These are phyloP conservation scores for Anarrhichthys ocellatus DNA, from an alignment of 2,113 vertebrate genomes.

Conservation along the genomic window DNA sequence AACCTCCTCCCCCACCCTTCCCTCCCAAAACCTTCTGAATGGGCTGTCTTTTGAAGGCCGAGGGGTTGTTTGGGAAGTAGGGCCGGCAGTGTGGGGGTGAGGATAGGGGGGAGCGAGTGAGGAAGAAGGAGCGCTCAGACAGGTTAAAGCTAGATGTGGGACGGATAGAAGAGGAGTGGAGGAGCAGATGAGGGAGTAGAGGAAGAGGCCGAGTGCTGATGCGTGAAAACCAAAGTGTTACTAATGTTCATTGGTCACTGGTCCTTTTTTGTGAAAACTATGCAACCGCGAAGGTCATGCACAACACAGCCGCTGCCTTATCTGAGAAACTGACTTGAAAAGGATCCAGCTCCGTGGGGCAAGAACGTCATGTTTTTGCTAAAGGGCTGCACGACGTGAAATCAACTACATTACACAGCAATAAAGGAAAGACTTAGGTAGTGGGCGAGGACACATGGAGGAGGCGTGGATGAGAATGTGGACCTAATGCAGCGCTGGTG, in stretches of 20 bases:
- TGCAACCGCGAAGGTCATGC: conserved; percentile 37
- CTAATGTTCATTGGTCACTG: conserved; percentile 35
- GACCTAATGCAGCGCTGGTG: conserved; percentile 7
- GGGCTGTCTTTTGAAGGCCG: conserved; percentile 75
- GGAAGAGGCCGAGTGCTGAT: neutral
- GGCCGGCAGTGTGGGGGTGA: conserved; percentile 16
- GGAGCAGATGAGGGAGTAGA: neutral
- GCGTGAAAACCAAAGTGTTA: conserved; percentile 42
- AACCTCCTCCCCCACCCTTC: conserved; percentile 31
- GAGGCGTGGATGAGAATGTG: conserved; percentile 12
- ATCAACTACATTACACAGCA: conserved; percentile 47
- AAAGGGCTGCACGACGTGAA: conserved; percentile 26
- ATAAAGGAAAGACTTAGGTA: conserved; percentile 7
- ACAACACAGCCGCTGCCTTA: conserved; percentile 12
- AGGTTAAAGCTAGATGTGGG: conserved; percentile 54
- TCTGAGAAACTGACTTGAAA: conserved; percentile 30
- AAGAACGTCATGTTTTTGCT: conserved; percentile 16
- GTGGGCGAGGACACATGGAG: neutral
- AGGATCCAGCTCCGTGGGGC: neutral
- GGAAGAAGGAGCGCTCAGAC: conserved; percentile 18
- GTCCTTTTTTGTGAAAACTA: conserved; percentile 30
- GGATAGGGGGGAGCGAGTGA: neutral
- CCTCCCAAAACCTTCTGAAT: conserved; percentile 66
- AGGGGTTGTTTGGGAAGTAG: conserved; percentile 69
- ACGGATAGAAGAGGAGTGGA: conserved; percentile 12